Evolutionary conservation across 2,797 vertebrate species (phyloP), one percentile per base, ranked within the genome.

Genomic region (Rhynchonycteris naso): DNA sequence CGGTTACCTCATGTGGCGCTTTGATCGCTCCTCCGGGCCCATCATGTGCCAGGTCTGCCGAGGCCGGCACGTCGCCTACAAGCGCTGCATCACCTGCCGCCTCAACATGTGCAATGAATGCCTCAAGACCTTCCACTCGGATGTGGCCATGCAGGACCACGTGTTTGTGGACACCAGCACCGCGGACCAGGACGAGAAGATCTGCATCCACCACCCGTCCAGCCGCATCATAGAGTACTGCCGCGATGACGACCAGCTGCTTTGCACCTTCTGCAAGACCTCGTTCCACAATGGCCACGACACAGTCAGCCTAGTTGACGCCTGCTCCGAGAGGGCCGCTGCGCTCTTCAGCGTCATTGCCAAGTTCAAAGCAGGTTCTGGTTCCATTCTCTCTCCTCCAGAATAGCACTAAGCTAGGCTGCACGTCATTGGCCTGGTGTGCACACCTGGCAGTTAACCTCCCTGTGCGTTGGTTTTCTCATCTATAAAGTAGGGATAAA

Each of bases 361-460:
- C 96, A 98, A 97, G 94, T 98, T 97, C 96, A 98, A 98, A 97
- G 96, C 97, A 98, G 97, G 98, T 98, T 66, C 21, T 59, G 30
- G 28, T 4, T 21, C 43, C 59, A 56, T 47, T 10, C 7, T 14
- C 8, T 22, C 61, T 50, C 19, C 63, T 79, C 66, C 33, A 6
- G 28, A 50, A 10, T 38, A 33, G 50, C 61, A 2, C 11, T 13
- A 43, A 50, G n/a, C 74, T 5, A 22, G 47, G 24, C 21, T 1
- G 9, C 7, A 38, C 71, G 66, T 30, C 72, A 24, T 1, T 28
- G 52, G 43, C 52, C n/a, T 8, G 7, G 14, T 33, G 38, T 56
- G 38, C 38, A 24, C 21, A 2, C 24, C 50, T 52, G 43, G 56
- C 72, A 10, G 18, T 56, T 72, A 33, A 26, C 21, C 26, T 54